phyloP scores from a whole-genome alignment of 2,113 vertebrate species.

The Rhinogobius similis region DNA sequence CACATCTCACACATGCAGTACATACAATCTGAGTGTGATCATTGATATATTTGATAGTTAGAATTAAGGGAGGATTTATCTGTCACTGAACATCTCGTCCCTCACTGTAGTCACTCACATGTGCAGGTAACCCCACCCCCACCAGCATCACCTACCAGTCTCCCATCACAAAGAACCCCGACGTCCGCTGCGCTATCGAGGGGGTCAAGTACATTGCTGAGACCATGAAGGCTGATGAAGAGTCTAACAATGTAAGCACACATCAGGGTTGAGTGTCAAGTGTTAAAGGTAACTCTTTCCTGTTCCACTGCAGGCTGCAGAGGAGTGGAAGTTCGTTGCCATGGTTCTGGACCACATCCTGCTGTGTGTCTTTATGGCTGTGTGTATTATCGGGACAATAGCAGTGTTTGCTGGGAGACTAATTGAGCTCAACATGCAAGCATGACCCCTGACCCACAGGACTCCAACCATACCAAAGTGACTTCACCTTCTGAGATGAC shows the following conservation, averaged over 20 bases:
- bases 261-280: neutral
- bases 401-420: constrained; percentile 94
- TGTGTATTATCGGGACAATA: constrained; percentile 93
- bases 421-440: constrained; percentile 88
- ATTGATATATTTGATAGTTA: neutral
- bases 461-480: neutral
- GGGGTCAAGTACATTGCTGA: constrained; percentile 98
- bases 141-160: constrained; percentile 87
- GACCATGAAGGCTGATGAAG: constrained; percentile 95
- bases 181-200: constrained; percentile 94
- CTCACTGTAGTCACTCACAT: neutral
- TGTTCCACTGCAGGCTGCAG: constrained; percentile 81
- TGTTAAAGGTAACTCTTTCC: no score
- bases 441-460: neutral
- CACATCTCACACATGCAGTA: no score
- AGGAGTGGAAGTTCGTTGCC: constrained; percentile 98
- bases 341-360: constrained; percentile 98
- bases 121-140: constrained; percentile 85
- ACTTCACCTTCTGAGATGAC: neutral
- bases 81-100: neutral
- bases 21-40: no score
- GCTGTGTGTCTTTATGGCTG: constrained; percentile 93
- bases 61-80: no score
- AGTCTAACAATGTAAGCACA: constrained; percentile 89
- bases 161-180: constrained; percentile 89